A percentile compares a stretch with the other conserved stretches of the same genome.
Evolutionary conservation across 2,113 vertebrate genomes (phyloP).

Genomic region (Gnathochromis pfefferi): DNA sequence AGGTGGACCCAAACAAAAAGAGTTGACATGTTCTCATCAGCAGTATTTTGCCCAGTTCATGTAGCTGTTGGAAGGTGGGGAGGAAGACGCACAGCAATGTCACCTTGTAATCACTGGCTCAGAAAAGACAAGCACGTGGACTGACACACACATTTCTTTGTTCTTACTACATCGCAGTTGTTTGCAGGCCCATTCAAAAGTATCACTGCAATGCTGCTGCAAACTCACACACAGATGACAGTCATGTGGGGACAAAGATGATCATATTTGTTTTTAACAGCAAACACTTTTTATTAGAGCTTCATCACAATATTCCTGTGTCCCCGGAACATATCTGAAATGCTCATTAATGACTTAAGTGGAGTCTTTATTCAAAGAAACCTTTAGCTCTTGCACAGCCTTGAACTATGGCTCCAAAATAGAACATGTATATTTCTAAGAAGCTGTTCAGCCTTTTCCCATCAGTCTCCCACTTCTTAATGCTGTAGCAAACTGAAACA

Average conservation of each 20-base stretch:
- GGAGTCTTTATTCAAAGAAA: not conserved
- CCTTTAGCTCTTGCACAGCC: not conserved
- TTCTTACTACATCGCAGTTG: not conserved
- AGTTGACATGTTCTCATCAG: not conserved
- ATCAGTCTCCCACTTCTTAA: not conserved
- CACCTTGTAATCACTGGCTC: not conserved
- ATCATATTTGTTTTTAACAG: not conserved
- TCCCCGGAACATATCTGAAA: not conserved
- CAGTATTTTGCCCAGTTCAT: not conserved
- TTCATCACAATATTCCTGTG: not conserved
- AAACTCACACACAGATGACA: not conserved
- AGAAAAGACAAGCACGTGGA: not conserved
- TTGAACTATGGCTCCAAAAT: not conserved
- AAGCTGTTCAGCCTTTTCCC: not conserved
- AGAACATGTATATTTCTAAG: not conserved
- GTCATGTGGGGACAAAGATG: not conserved
- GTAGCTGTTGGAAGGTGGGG: not conserved
- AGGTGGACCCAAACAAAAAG: not conserved
- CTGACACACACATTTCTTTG: not conserved
- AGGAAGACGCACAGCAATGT: not conserved
- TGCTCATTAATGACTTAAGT: not conserved
- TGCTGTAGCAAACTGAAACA: not conserved
- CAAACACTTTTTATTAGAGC: not conserved
- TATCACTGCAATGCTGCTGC: not conserved
- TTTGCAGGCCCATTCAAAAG: not conserved